Base-by-base conservation (phyloP, 1,140 invertebrate species). In the Polypedilum vanderplanki region DNA sequence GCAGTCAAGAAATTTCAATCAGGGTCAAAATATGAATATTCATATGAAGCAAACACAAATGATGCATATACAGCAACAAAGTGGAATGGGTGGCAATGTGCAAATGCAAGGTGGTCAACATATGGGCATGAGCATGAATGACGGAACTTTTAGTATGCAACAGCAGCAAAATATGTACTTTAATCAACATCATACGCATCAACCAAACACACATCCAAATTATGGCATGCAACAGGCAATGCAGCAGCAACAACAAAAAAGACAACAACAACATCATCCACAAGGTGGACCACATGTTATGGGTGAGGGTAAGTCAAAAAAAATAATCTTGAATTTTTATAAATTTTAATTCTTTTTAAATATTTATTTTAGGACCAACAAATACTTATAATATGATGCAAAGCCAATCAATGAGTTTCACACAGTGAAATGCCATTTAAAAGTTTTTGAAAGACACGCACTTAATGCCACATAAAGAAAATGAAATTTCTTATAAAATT, bases 151-250 rank as follows among this genome's bases (percentile, higher is more conserved):
- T 70, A 70, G 17, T 18, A 70, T 70, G 65, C 65, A 70, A 18
- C 65, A 70, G 20, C 65, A 70, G 10, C 65, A 70, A 70, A 70
- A 70, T 20, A 70, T 70, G 65, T 70, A 70, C 65, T 70, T 70
- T 70, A 70, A 18, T 70, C 65, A 57, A 57, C 46, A 70, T 70
- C 65, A 70, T 22, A 70, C 64, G 8, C 64, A 67, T 67, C 64
- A 67, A 67, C 64, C 64, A 8, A 67, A 67, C 18, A 67, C 65
- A 22, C 65, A 70, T 70, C 18, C 65, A 70, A n/a, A 70, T 7
- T 70, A 70, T 70, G 18, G 3, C 5, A 7, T 18, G 10, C 18
- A 70, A 70, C 9, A 70, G 20, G 20, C 65, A 17, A 70, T 9
- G 20, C 65, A 18, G 7, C 65, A 70, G 10, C 65, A 10, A 70